Evolutionary conservation across 2,113 vertebrate species (phyloP), one percentile per base, ranked within the genome.

Genomic region (Planiliza haematocheilus): DNA sequence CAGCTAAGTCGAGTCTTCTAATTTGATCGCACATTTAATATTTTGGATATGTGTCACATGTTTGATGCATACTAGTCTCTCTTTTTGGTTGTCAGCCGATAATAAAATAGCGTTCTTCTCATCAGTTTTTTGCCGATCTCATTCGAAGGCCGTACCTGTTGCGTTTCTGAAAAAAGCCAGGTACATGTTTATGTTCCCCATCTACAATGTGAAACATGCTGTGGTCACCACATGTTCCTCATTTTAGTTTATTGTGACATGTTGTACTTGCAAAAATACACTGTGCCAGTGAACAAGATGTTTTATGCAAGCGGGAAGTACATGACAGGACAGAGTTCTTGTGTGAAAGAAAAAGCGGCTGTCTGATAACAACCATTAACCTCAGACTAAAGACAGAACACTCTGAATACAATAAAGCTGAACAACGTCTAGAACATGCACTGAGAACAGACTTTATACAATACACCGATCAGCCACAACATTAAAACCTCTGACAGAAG

Each of bases 181-280:
- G 76, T 61, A 39, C 2, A 10, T 16, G 7, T 65, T 59, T 10
- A 69, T 79, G 81, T 87, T 86, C 83, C 80, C 18, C 41, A 77
- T 86, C 48, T 4, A 21, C 1, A 1, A 2, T 63, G 67, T 37
- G 46, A 75, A 83, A 81, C 53, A 3, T 16, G 21, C 9, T 48
- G 16, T 20, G 41, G 37, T 6, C 17, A 43, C 76, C 38, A 8
- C 72, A 74, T 7, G 59, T 90, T 90, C 87, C 85, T 84, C 50
- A 51, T 82, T 86, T 63, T 43, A 36, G 45, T 45, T 71, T 8
- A 39, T 55, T 76, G 50, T 39, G 7, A 53, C 34, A 84, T 39
- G 45, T 51, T 30, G 17, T 49, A 48, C 11, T 88, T 55, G 50
- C 36, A 46, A 77, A 70, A 79, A 64, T 30, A 64, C 17, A 62